Base-by-base conservation (phyloP, 2,113 vertebrate species). In the Dicerorhinus sumatrensis region DNA sequence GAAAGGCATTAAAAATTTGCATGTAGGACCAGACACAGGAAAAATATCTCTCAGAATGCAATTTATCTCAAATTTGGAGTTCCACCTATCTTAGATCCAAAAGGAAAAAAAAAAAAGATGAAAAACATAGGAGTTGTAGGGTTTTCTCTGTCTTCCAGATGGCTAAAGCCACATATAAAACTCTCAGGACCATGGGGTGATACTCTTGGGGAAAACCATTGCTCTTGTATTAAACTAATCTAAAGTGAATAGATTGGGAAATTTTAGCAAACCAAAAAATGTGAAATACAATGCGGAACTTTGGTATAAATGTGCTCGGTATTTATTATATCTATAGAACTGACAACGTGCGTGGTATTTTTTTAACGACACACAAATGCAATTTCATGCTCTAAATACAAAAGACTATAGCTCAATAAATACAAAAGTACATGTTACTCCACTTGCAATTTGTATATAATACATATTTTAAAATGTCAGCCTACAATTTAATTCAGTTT, bases 401-500 rank as follows among this genome's bases (percentile, higher is more conserved):
- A 96, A 97, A 96, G 92, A 92, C 62, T 31, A 51, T 65, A 90
- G 92, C 76, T 97, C 65, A 84, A 48, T 60, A 96, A 97, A 96
- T 90, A 67, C 51, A 87, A 95, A 97, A 96, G 70, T 94, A 36
- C 39, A 54, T 81, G 58, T 90, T 96, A 85, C 13, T 84, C 6
- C 9, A 77, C 83, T 97, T 90, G 54, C 6, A 93, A 92, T 95
- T 97, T 96, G 58, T 95, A 84, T 88, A 58, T 65, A 97, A 93
- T 91, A 92, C 46, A 88, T 88, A 96, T 97, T 98, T 97, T 92
- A 7, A 98, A 90, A 91, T 97, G 96, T 90, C 87, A 97, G 83
- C 92, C 92, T 97, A 62, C 83, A 96, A 97, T 98, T 98, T 97
- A 83, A 96, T 65, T 95, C 96, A 84, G 62, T 93, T 92, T 97